Evolutionary conservation across 2,888 invertebrate genomes (phyloP).

Genomic region (Rotaria magnacalcarata): DNA sequence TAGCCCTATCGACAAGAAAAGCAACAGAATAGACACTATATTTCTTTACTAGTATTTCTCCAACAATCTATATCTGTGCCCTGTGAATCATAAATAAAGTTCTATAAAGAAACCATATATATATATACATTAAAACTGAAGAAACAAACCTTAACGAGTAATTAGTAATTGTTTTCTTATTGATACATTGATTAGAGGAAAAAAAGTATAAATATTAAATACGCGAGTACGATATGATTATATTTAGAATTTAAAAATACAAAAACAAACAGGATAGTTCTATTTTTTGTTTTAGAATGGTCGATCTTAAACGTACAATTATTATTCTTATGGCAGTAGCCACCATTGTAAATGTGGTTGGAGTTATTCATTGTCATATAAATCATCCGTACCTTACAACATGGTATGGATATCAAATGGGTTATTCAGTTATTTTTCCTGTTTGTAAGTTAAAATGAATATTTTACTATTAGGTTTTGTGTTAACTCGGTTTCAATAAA

Average conservation of each 20-base stretch:
- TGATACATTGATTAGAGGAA: neutral
- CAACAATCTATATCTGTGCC: too few relatives aligned
- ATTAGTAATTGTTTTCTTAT: neutral
- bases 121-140: neutral
- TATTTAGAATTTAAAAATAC: neutral
- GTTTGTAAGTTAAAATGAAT: neutral
- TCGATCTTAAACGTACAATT: neutral
- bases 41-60: too few relatives aligned
- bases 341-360: neutral
- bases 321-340: conserved; percentile 23
- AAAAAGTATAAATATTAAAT: neutral
- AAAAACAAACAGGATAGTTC: neutral
- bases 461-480: too few relatives aligned
- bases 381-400: neutral
- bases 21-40: too few relatives aligned
- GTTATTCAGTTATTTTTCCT: neutral
- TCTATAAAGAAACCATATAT: too few relatives aligned
- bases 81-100: too few relatives aligned
- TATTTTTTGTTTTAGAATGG: neutral
- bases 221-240: neutral
- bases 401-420: neutral
- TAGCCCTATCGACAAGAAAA: too few relatives aligned
- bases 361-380: conserved; percentile 24
- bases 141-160: neutral
- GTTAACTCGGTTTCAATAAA: neutral